Base-by-base conservation (phyloP, 2,888 invertebrate species). In the Ashinkailepas kermadecensis region DNA sequence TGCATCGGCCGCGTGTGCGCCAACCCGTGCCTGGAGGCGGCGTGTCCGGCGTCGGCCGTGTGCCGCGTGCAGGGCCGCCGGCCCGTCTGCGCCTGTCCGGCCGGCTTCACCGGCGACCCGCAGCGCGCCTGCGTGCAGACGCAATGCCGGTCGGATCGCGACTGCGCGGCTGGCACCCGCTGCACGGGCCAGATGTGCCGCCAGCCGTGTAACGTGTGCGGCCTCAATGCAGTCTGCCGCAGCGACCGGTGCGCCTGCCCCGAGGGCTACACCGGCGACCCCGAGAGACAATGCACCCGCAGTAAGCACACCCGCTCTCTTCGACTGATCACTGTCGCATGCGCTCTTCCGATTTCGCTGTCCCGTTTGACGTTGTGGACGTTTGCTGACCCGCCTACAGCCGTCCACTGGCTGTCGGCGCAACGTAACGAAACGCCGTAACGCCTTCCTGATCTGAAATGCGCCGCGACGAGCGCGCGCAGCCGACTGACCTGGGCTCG, bases 1-100 rank as follows among this genome's bases (percentile, higher is more conserved):
- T 96, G 96, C 86, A 91, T 95, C 67, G 95, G 95, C 86, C 90
- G 95, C 86, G 91, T 94, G 84, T 96, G 96, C 86, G 90, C 93
- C 84, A 93, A 94, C 86, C 95, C 95, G 15, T 96, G 96, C 87
- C 93, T 85, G 85, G 78, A 81, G 23, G 79, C 78, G 57, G 58
- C 81, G 15, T 83, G 83, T 39, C 82, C 83, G 62, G 54, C 67
- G 39, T 82, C 82, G 54, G 74, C 83, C 9, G 62, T 81, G 18
- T 84, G 84, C 1, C 95, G 95, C 86, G 91, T 95, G 12, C 92
- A 94, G 85, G 92, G 93, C 86, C 96, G 95, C 87, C 91, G 93
- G 83, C 94, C 95, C 1, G 92, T 93, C 64, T 96, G 96, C 86
- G 92, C 95, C 83, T 96, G 96, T 86, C 90, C 92, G 39, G 93